Percentiles rank a stretch among this genome's conserved stretches.
These are phyloP conservation scores for Mobula hypostoma DNA, from an alignment of 2,113 vertebrate genomes.

Conservation along the genomic window DNA sequence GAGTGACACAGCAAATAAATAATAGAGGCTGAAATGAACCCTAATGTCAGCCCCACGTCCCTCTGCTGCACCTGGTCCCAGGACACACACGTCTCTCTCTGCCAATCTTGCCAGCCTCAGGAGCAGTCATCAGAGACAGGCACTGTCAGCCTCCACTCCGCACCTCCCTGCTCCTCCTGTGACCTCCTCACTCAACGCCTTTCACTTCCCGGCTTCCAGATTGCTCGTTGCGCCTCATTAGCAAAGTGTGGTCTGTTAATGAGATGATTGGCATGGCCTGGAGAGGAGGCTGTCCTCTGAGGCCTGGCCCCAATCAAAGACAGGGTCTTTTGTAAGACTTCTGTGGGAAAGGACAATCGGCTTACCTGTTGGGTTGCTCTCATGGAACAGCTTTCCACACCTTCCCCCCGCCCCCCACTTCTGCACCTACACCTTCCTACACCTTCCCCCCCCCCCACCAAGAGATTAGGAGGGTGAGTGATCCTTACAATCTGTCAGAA, in stretches of 20 bases:
- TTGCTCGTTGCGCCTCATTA: not conserved
- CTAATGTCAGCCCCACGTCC: not conserved
- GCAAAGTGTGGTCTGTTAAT: not conserved
- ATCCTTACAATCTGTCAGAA: too few relatives aligned
- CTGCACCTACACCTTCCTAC: too few relatives aligned
- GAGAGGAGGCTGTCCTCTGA: not conserved
- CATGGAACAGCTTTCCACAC: too few relatives aligned
- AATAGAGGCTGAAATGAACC: not conserved
- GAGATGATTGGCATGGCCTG: not conserved
- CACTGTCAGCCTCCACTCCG: not conserved
- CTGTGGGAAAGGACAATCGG: too few relatives aligned
- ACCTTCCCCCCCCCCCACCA: too few relatives aligned
- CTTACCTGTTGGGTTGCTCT: too few relatives aligned
- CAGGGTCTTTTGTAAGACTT: not conserved
- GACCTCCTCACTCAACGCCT: not conserved
- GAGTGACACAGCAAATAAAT: not conserved
- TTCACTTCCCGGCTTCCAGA: not conserved
- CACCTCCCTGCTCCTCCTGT: not conserved
- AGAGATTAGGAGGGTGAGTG: too few relatives aligned
- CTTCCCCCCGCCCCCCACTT: too few relatives aligned
- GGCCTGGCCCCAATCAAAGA: not conserved
- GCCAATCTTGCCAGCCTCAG: not conserved
- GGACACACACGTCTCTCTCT: not conserved
- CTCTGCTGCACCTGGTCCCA: too few relatives aligned
- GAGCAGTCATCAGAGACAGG: not conserved